phyloP scores from a whole-genome alignment of 2,113 vertebrate species.

The Pseudopodoces humilis region DNA sequence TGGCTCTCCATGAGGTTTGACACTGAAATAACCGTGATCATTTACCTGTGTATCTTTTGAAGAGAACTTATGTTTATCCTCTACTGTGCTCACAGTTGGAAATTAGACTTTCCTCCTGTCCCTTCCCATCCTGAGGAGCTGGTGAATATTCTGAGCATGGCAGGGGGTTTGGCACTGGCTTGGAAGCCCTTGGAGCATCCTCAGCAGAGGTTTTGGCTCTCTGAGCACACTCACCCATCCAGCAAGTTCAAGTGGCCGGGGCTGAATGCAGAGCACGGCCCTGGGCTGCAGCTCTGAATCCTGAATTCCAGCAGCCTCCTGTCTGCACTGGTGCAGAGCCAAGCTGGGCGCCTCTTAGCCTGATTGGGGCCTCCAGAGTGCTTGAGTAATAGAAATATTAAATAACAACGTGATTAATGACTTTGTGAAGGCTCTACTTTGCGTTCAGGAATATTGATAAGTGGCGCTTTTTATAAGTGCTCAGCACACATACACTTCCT shows the following conservation, averaged over 20 bases:
- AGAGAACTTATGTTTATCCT: fast-evolving
- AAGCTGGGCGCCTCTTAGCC: background rate
- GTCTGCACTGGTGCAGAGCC: background rate
- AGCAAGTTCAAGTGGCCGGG: background rate
- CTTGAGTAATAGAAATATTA: constrained; percentile 14
- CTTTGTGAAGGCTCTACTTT: background rate
- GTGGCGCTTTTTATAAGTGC: background rate
- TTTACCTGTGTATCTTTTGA: background rate
- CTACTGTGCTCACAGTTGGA: background rate
- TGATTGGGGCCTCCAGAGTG: constrained; percentile 17
- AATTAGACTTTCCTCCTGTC: background rate
- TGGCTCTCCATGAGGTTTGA: background rate
- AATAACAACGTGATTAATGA: constrained; percentile 44
- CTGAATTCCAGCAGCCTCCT: background rate
- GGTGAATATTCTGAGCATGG: fast-evolving
- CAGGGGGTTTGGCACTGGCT: background rate
- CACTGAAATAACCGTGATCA: background rate
- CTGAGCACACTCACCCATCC: fast-evolving
- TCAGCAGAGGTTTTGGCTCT: background rate
- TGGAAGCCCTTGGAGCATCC: fast-evolving
- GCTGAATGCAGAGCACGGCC: background rate
- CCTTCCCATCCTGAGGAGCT: background rate
- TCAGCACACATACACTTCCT: background rate
- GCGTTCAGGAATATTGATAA: constrained; percentile 6
- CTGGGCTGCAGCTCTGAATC: background rate